These are phyloP conservation scores for Melanocharis versteri DNA, from an alignment of 2,113 vertebrate genomes.

Conservation along the genomic window DNA sequence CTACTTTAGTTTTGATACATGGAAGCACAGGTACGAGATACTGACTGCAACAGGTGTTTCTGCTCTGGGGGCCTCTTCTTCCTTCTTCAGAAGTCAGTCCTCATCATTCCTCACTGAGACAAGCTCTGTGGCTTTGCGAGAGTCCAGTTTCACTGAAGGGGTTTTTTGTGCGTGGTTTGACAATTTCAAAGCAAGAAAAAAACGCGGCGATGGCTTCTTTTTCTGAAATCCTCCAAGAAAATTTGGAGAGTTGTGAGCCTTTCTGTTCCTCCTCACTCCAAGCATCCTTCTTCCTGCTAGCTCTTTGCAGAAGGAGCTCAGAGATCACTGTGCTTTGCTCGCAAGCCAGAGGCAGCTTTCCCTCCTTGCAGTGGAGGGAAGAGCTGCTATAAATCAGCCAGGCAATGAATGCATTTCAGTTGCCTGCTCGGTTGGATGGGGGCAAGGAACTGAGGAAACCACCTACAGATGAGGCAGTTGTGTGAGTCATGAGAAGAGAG, in stretches of 20 bases:
- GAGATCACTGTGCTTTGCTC: background rate
- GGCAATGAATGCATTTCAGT: background rate
- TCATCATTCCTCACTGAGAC: background rate
- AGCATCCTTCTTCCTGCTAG: background rate
- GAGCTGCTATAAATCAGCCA: background rate
- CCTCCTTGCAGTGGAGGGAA: background rate
- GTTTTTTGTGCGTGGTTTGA: background rate
- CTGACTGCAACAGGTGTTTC: background rate
- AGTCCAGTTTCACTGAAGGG: background rate
- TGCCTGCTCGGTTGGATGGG: background rate
- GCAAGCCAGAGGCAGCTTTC: background rate
- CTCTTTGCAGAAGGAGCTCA: background rate
- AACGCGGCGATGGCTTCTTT: background rate
- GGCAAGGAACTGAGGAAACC: constrained; percentile 51
- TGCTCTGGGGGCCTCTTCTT: background rate
- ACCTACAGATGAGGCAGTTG: constrained; percentile 31
- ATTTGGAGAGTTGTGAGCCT: background rate
- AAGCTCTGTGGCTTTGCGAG: background rate
- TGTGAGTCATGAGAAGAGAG: constrained; percentile 14
- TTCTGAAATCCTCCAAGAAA: background rate
- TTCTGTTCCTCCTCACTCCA: background rate
- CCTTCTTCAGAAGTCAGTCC: background rate
- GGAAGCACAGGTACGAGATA: background rate
- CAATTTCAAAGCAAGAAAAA: background rate
- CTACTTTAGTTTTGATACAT: background rate